Percentiles rank a stretch among this genome's conserved stretches.
Conservation (phyloP, 53 echinoderm and acorn worm genomes). For the Zoroaster sp. region DNA sequence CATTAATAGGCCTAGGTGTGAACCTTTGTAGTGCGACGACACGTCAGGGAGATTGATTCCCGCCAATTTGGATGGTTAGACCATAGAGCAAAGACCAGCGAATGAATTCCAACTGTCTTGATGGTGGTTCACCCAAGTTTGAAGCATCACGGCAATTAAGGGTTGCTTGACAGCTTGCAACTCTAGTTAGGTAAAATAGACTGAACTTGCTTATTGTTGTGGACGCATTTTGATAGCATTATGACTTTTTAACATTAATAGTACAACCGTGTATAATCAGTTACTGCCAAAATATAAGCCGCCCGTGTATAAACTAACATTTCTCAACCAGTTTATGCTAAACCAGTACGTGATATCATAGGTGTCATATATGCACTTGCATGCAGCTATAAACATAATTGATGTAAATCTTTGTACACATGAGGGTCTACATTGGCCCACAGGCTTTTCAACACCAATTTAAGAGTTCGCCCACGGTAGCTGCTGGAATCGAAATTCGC, state of each 20-base stretch:
- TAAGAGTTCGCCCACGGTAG: background rate
- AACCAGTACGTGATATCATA: background rate
- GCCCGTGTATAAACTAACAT: background rate
- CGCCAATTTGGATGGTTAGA: too few species aligned
- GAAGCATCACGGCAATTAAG: background rate
- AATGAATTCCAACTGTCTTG: background rate
- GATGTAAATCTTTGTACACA: conserved; percentile 6
- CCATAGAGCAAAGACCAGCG: background rate
- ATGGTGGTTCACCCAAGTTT: background rate
- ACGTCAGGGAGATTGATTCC: too few species aligned
- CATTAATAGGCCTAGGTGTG: too few species aligned
- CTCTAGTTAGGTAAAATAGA: background rate
- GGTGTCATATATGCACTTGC: background rate
- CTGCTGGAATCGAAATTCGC: background rate
- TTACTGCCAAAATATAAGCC: background rate
- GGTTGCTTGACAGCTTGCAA: background rate
- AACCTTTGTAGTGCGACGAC: background rate
- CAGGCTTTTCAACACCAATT: background rate
- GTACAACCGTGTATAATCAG: background rate
- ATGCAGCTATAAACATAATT: background rate
- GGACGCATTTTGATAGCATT: background rate
- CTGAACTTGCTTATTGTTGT: background rate
- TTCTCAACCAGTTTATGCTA: background rate
- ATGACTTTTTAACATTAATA: background rate
- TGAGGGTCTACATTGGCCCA: background rate